A percentile compares a stretch with the other conserved stretches of the same genome.
Conservation (phyloP, 1,140 invertebrate species). For the Leucophenga varia region DNA sequence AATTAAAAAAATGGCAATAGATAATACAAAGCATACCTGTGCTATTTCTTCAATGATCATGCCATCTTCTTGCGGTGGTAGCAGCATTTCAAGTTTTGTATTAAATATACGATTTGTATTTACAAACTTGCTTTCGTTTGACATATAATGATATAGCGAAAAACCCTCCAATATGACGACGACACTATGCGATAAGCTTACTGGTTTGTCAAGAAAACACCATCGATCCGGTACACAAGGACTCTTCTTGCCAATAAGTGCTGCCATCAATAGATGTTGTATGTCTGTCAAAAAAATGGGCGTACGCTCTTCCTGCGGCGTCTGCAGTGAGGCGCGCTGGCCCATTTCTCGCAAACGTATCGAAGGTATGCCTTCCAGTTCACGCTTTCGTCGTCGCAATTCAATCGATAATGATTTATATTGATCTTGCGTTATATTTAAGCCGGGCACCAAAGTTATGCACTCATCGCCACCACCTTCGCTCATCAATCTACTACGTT, state of each 20-base stretch:
- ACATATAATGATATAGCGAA: constrained; percentile 70
- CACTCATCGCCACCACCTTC: constrained; percentile 25
- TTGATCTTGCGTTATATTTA: constrained; percentile 57
- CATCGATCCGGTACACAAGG: constrained; percentile 71
- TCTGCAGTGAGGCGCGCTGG: constrained; percentile 62
- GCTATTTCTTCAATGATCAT: constrained; percentile 76
- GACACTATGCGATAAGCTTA: constrained; percentile 68
- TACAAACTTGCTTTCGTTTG: constrained; percentile 65
- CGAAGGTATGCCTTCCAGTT: constrained; percentile 59
- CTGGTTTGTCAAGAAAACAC: constrained; percentile 76
- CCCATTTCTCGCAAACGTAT: constrained; percentile 65
- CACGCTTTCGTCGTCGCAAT: constrained; percentile 61
- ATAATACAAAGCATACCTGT: constrained; percentile 51
- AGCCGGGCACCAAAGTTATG: constrained; percentile 17
- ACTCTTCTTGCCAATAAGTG: constrained; percentile 70
- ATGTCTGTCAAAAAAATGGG: constrained; percentile 81
- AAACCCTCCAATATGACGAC: constrained; percentile 78
- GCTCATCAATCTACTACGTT: constrained; percentile 19
- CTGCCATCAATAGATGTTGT: constrained; percentile 78
- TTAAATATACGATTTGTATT: constrained; percentile 64
- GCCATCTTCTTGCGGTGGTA: constrained; percentile 70
- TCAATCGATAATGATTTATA: constrained; percentile 61
- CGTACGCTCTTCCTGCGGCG: constrained; percentile 61
- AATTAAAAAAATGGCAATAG: constrained; percentile 27
- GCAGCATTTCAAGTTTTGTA: constrained; percentile 70